phyloP scores from a whole-genome alignment of 2,888 invertebrate species.

The Stratiomys singularior region DNA sequence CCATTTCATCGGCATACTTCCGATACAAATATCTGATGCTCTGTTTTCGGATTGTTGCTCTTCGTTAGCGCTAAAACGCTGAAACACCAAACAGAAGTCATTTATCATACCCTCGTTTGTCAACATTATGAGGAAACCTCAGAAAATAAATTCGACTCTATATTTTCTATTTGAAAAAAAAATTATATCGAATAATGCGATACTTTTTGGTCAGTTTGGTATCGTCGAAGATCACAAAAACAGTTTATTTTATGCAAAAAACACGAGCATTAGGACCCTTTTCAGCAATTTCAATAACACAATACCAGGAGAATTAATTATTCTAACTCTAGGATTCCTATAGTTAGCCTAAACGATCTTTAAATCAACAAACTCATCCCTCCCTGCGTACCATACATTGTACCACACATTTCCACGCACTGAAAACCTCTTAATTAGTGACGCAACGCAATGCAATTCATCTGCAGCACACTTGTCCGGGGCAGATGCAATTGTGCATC shows the following conservation, averaged over 20 bases:
- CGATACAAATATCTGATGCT: slow-evolving; percentile 2
- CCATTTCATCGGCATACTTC: slow-evolving; percentile 22
- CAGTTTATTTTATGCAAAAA: no score
- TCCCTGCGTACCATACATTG: no score
- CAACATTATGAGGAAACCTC: neutral
- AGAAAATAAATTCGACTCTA: neutral
- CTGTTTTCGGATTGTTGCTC: neutral
- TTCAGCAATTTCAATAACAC: no score
- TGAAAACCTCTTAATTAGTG: neutral
- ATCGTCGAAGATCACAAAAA: no score
- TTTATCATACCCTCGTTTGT: slow-evolving; percentile 32
- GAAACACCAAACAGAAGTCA: slow-evolving; percentile 34
- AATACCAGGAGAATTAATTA: no score
- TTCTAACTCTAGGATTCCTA: no score
- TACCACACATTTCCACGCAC: neutral
- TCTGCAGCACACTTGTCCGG: slow-evolving; percentile 11
- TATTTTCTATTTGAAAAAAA: neutral
- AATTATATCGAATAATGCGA: neutral
- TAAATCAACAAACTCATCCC: neutral
- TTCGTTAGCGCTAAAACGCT: neutral
- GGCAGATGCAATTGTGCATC: slow-evolving; percentile 34
- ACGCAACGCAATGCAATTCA: slow-evolving; percentile 19
- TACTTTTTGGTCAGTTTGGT: neutral
- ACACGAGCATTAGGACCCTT: no score
- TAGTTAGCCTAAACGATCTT: neutral